These are phyloP conservation scores for Chironomus riparius DNA, from an alignment of 2,888 invertebrate genomes.

Conservation along the genomic window DNA sequence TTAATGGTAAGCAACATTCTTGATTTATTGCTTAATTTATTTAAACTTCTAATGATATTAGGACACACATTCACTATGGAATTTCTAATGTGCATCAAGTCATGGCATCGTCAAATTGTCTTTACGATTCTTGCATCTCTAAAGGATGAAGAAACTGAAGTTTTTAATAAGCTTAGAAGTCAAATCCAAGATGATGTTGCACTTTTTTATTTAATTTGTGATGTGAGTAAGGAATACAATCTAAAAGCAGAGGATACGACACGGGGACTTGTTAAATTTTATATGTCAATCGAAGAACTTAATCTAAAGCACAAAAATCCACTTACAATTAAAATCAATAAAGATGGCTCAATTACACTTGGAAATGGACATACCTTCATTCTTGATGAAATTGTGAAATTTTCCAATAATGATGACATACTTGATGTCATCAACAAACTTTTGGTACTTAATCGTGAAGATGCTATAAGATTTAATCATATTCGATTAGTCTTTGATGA, in stretches of 20 bases:
- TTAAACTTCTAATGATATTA: no score
- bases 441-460: neutral
- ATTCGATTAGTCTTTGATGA: constrained; percentile 8
- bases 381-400: neutral
- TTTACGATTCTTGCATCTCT: constrained; percentile 3
- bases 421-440: neutral
- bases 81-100: constrained; percentile 17
- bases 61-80: constrained; percentile 23
- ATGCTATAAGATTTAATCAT: constrained; percentile 9
- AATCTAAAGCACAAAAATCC: neutral
- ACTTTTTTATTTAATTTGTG: constrained; percentile 8
- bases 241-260: constrained; percentile 2
- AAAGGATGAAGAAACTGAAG: constrained; percentile 11
- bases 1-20: neutral
- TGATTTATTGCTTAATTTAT: no score
- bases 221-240: constrained; percentile 1
- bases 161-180: constrained; percentile 14
- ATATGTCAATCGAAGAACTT: neutral
- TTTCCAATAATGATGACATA: neutral
- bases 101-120: constrained; percentile 20
- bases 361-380: constrained; percentile 6
- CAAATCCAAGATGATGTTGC: constrained; percentile 21
- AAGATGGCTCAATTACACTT: constrained; percentile 1
- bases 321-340: constrained; percentile 10
- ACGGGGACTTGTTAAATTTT: neutral